These are phyloP conservation scores for Plectrocnemia conspersa DNA, from an alignment of 1,140 invertebrate species.

Conservation along the genomic window DNA sequence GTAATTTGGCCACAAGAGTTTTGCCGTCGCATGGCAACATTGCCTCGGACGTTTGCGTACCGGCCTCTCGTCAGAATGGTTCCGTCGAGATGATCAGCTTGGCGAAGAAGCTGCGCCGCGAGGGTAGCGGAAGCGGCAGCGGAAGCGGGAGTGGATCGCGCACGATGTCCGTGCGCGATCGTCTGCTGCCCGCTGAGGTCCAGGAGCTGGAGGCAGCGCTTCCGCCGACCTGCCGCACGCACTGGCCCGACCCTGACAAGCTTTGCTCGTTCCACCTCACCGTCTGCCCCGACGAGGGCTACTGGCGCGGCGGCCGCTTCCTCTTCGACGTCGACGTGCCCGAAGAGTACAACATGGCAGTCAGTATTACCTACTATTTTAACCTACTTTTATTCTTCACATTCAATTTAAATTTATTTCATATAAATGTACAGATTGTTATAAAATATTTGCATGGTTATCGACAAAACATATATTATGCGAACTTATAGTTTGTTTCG, in stretches of 20 bases:
- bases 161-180: constrained; percentile 78
- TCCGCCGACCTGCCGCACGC: constrained; percentile 64
- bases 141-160: constrained; percentile 47
- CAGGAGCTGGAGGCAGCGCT: constrained; percentile 87
- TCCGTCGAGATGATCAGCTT: constrained; percentile 8
- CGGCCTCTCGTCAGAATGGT: too few species aligned
- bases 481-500: too few species aligned
- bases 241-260: constrained; percentile 63
- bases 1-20: too few species aligned
- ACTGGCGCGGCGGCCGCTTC: constrained; percentile 83
- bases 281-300: constrained; percentile 83
- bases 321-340: constrained; percentile 80
- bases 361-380: constrained; percentile 48
- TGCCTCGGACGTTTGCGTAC: too few species aligned
- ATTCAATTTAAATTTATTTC: constrained; percentile 29
- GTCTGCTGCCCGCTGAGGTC: constrained; percentile 80
- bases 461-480: too few species aligned
- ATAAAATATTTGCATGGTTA: too few species aligned
- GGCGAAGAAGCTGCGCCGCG: constrained; percentile 6
- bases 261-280: constrained; percentile 76
- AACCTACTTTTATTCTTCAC: constrained; percentile 24
- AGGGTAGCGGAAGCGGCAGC: constrained; percentile 12
- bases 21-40: too few species aligned
- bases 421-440: too few species aligned
- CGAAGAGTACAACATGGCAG: constrained; percentile 94